Conservation (phyloP, 2,888 invertebrate genomes). For the Acholoe squamosa region DNA sequence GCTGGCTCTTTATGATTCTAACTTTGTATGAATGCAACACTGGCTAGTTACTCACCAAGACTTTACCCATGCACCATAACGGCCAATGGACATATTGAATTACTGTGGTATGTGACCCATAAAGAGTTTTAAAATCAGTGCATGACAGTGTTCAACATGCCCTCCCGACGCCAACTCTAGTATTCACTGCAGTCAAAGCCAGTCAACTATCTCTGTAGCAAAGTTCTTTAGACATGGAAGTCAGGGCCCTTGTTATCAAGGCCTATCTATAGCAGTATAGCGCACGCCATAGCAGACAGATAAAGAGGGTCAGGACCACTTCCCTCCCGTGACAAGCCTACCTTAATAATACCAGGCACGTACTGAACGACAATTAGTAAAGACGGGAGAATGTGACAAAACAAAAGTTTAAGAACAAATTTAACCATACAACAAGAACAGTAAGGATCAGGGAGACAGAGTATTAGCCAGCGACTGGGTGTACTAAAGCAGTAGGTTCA, state of each 20-base stretch:
- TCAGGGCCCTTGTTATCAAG: neutral
- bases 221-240: neutral
- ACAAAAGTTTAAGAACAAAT: neutral
- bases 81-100: too few relatives aligned
- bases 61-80: too few relatives aligned
- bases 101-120: too few relatives aligned
- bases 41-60: too few relatives aligned
- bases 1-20: too few relatives aligned
- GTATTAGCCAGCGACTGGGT: neutral
- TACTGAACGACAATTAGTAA: conserved; percentile 11
- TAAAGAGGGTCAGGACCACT: neutral
- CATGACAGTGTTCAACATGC: too few relatives aligned
- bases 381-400: neutral
- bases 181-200: too few relatives aligned
- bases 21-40: too few relatives aligned
- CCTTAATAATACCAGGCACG: neutral
- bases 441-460: neutral
- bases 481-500: neutral
- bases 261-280: neutral
- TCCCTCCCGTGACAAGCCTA: neutral
- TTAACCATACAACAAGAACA: neutral
- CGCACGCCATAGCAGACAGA: neutral
- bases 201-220: too few relatives aligned
- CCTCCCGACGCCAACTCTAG: too few relatives aligned
- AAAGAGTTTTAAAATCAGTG: too few relatives aligned